Conservation (phyloP, 2,888 invertebrate genomes). For the Frankliniella intonsa region DNA sequence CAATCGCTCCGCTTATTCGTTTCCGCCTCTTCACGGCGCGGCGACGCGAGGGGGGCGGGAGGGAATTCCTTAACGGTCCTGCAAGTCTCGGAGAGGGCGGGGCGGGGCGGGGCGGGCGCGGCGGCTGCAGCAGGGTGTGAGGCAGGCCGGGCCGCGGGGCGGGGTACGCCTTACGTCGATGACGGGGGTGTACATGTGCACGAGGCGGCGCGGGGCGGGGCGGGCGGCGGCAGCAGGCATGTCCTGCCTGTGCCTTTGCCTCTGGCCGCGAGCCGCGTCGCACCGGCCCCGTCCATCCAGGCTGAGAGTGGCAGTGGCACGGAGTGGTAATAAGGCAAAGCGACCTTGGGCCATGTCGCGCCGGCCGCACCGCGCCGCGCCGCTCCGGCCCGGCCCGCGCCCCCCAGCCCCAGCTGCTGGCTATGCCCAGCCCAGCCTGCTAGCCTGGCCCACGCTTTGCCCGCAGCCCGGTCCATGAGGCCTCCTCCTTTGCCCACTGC, state of each 20-base stretch:
- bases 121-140: too few relatives aligned
- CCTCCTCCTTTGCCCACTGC: not conserved
- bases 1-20: too few relatives aligned
- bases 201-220: too few relatives aligned
- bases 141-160: too few relatives aligned
- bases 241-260: not conserved
- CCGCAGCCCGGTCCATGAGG: not conserved
- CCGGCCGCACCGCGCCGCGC: not conserved
- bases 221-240: not conserved
- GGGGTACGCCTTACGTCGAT: too few relatives aligned
- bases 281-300: not conserved
- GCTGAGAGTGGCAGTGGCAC: not conserved
- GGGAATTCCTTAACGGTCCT: too few relatives aligned
- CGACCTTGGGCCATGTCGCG: not conserved
- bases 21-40: too few relatives aligned
- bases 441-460: not conserved
- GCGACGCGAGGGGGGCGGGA: too few relatives aligned
- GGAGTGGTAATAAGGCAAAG: not conserved
- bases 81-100: too few relatives aligned
- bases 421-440: not conserved
- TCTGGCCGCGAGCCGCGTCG: not conserved
- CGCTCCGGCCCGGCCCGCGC: too few relatives aligned
- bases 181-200: too few relatives aligned
- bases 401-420: not conserved
- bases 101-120: too few relatives aligned